Base-by-base conservation (phyloP, 2,888 invertebrate genomes). In the Zaprionus bogoriensis region DNA sequence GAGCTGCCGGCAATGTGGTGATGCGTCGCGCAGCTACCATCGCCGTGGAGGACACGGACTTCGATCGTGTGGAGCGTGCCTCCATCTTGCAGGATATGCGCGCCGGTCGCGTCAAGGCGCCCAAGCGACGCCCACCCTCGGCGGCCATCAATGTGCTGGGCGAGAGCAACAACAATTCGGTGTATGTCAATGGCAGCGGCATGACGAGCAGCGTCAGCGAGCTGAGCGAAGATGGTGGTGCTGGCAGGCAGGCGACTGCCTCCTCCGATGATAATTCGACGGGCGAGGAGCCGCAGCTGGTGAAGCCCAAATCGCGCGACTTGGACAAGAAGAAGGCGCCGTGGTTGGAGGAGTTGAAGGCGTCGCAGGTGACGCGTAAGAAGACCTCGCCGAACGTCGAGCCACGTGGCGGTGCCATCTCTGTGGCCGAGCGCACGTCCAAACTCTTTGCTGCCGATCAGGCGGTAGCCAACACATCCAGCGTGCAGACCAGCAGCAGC, bases 271-370 rank as follows among this genome's bases (percentile, higher is more conserved):
- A 89, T 27, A 89, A 89, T 50, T 89, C 89, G 3, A 88, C 87
- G 44, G 87, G 89, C 2, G 89, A 90, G 30, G 89, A 90, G 10
- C 60, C 69, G 4, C 86, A 88, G 45, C 85, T 93, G 87, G 93
- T 93, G 9, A 94, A 93, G 77, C 94, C 94, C 0, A 93, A 93
- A 64, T 92, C 94, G 1, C 92, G 94, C 10, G 94, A 94, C 80
- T 94, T 94, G 94, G 94, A 94, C 89, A 95, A 94, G 83, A 94
- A 94, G 77, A 93, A 93, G 83, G 95, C 94, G 44, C 96, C 96
- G 0, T 96, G 96, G 96, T 94, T 96, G 93, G 95, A 93, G 72
- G 96, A 96, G 88, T 92, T 96, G 72, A 96, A 96, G 87, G 92
- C 95, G 70, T 95, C 94, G 84, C 96, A 96, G 89, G 90, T 88